phyloP scores from a whole-genome alignment of 2,888 invertebrate species.

The Amblyteles armatorius region DNA sequence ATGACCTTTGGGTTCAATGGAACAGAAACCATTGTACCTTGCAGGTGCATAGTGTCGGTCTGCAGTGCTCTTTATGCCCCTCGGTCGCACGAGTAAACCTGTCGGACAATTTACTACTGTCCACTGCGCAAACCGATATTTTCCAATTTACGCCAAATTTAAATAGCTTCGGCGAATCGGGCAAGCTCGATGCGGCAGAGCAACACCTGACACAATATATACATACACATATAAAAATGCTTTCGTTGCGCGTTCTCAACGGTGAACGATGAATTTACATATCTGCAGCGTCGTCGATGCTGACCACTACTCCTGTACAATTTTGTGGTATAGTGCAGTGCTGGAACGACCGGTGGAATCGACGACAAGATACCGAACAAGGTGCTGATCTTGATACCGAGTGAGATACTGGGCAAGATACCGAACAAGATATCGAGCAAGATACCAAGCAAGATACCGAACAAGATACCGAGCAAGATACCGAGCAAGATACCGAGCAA shows the following conservation, averaged over 20 bases:
- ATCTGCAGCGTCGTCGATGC: constrained; percentile 57
- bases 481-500: too few species aligned
- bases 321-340: not conserved
- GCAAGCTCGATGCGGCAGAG: constrained; percentile 38
- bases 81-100: constrained; percentile 51
- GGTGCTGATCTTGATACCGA: too few species aligned
- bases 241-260: constrained; percentile 47
- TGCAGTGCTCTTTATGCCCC: constrained; percentile 41
- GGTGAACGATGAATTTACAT: constrained; percentile 56
- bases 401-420: too few species aligned
- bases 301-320: constrained; percentile 48
- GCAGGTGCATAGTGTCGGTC: constrained; percentile 44
- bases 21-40: constrained; percentile 62
- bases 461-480: too few species aligned
- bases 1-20: constrained; percentile 51
- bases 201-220: constrained; percentile 34
- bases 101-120: constrained; percentile 62
- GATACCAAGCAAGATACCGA: too few species aligned
- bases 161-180: constrained; percentile 62
- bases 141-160: constrained; percentile 65
- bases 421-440: too few species aligned
- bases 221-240: constrained; percentile 47
- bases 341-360: constrained; percentile 47
- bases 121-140: constrained; percentile 62
- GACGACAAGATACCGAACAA: constrained; percentile 39